Evolutionary conservation across 2,113 vertebrate genomes (phyloP).

Genomic region (Solea solea): DNA sequence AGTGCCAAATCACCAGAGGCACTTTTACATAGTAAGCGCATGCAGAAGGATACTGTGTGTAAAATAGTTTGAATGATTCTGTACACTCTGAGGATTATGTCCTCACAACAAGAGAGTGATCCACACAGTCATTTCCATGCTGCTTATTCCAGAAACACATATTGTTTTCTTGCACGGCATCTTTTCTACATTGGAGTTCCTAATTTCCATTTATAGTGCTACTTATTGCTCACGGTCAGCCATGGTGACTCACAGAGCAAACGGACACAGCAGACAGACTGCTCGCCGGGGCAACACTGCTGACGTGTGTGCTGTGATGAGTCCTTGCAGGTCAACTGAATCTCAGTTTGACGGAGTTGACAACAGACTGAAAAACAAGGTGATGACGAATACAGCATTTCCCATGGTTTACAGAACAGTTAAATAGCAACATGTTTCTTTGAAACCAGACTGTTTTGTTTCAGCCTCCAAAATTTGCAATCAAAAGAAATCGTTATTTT

Average conservation of each 20-base stretch:
- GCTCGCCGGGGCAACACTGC: constrained; percentile 13
- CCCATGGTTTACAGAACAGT: no score
- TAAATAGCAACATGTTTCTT: no score
- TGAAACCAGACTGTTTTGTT: no score
- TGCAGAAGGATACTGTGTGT: not conserved
- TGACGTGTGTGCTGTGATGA: constrained; percentile 36
- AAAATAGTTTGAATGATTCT: not conserved
- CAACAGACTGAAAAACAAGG: not conserved
- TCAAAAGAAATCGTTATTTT: no score
- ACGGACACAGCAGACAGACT: constrained; percentile 44
- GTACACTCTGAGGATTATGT: no score
- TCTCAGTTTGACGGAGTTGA: constrained; percentile 19
- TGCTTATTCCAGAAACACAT: no score
- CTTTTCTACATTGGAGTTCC: constrained; percentile 49
- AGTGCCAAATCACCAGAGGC: no score
- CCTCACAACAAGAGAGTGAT: constrained; percentile 11
- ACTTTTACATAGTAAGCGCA: no score
- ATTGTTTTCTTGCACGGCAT: constrained; percentile 65
- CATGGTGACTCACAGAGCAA: constrained; percentile 31
- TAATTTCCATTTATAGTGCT: constrained; percentile 81
- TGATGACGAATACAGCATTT: not conserved
- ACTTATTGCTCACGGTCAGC: constrained; percentile 48
- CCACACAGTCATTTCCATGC: constrained; percentile 24
- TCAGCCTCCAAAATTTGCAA: no score
- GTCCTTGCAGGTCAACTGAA: constrained; percentile 23